phyloP scores from a whole-genome alignment of 2,113 vertebrate species.

The Monarcha castaneiventris region DNA sequence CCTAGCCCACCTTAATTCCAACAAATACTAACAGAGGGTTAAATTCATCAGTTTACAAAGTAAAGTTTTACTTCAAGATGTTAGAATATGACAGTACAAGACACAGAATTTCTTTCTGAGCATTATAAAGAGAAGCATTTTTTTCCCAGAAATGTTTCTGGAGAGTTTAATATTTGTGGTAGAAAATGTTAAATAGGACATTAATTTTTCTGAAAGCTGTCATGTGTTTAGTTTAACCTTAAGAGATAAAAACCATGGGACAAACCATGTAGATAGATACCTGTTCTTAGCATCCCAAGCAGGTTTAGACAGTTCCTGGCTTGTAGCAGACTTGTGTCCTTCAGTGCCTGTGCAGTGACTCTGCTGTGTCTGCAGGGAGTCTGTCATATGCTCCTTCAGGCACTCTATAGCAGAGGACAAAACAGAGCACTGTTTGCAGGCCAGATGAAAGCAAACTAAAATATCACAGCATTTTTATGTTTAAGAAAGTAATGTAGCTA shows the following conservation, averaged over 20 bases:
- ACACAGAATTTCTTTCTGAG: neutral
- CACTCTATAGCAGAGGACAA: neutral
- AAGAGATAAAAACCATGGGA: neutral
- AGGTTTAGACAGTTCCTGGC: neutral
- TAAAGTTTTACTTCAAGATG: neutral
- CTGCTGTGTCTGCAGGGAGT: neutral
- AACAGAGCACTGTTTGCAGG: neutral
- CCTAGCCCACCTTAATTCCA: neutral
- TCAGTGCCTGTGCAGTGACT: neutral
- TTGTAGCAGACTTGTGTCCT: neutral
- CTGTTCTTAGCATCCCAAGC: neutral
- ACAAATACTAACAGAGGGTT: neutral
- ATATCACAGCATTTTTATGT: neutral
- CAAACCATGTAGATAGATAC: too few relatives aligned
- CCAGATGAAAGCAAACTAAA: neutral
- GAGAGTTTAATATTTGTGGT: neutral
- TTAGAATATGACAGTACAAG: neutral
- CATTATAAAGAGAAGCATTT: neutral
- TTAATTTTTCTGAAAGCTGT: neutral
- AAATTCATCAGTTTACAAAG: neutral
- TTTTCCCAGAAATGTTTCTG: neutral
- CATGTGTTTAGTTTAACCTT: neutral
- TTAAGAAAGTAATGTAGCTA: conserved; percentile 7
- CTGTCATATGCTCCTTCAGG: neutral
- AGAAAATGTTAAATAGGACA: neutral